phyloP scores from a whole-genome alignment of 1,140 invertebrate species.

The Aphelinus certus region DNA sequence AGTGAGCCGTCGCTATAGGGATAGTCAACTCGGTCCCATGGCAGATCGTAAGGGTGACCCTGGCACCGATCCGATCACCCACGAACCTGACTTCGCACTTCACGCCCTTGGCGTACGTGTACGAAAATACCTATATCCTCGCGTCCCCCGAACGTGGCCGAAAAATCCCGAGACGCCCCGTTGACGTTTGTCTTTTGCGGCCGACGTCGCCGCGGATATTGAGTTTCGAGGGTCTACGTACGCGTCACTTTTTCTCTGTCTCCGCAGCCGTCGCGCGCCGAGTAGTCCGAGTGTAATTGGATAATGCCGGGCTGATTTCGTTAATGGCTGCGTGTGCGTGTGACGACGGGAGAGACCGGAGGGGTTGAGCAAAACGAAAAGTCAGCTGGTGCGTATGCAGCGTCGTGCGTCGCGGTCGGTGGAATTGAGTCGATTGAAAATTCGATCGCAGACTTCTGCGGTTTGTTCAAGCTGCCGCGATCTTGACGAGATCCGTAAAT shows the following conservation, averaged over 20 bases:
- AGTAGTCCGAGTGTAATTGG: not conserved
- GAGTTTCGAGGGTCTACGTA: not conserved
- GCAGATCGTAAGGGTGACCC: too few species aligned
- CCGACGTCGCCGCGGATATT: constrained; percentile 14
- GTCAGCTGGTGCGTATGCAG: too few species aligned
- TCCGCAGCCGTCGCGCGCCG: not conserved
- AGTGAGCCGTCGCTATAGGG: too few species aligned
- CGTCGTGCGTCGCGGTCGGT: too few species aligned
- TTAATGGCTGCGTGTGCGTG: not conserved
- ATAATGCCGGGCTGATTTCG: constrained; percentile 11
- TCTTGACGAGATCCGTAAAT: too few species aligned
- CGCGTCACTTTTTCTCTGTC: not conserved
- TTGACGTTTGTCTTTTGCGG: constrained; percentile 12
- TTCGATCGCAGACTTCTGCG: too few species aligned
- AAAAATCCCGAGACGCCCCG: constrained; percentile 10
- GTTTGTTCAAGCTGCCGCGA: too few species aligned
- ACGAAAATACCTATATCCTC: constrained; percentile 7
- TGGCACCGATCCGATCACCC: not conserved
- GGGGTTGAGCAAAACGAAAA: too few species aligned
- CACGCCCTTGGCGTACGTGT: not conserved
- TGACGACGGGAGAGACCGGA: too few species aligned
- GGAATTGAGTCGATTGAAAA: too few species aligned
- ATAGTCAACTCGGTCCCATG: too few species aligned
- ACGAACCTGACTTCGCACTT: not conserved
- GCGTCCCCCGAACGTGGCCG: not conserved